Conservation (phyloP, 2,797 vertebrate species). For the Amblyraja radiata region DNA sequence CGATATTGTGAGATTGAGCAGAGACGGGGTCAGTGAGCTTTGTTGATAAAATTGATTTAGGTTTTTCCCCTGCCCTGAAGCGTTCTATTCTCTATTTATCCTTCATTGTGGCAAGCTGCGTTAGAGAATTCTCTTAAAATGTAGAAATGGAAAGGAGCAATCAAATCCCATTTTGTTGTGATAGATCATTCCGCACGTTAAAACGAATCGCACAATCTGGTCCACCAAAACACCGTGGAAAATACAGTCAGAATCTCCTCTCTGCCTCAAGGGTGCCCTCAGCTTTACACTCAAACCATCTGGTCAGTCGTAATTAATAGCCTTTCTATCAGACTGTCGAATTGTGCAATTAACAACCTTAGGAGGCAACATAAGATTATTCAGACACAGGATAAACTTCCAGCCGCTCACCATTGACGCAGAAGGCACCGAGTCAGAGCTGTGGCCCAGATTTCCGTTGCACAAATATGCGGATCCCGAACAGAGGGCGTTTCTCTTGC, state of each 20-base stretch:
- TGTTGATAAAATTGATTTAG: neutral
- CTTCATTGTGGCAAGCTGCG: neutral
- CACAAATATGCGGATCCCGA: neutral
- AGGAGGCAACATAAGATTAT: neutral
- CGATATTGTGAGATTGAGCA: neutral
- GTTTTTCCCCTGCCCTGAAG: neutral
- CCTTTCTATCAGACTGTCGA: neutral
- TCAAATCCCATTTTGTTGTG: neutral
- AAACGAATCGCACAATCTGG: neutral
- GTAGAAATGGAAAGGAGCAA: neutral
- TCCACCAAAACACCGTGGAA: neutral
- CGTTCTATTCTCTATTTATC: neutral
- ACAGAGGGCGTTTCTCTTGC: neutral
- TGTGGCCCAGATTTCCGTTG: neutral
- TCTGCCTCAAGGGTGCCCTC: neutral
- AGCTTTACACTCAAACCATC: neutral
- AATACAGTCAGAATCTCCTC: neutral
- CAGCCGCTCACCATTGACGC: neutral
- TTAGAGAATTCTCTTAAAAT: neutral
- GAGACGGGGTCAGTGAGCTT: neutral
- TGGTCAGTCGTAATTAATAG: constrained; percentile 12
- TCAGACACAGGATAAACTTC: neutral
- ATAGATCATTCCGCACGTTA: neutral
- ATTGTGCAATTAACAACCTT: neutral
- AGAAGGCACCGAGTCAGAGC: neutral